Evolutionary conservation across 2,113 vertebrate genomes (phyloP).

Genomic region (Chamaea fasciata): DNA sequence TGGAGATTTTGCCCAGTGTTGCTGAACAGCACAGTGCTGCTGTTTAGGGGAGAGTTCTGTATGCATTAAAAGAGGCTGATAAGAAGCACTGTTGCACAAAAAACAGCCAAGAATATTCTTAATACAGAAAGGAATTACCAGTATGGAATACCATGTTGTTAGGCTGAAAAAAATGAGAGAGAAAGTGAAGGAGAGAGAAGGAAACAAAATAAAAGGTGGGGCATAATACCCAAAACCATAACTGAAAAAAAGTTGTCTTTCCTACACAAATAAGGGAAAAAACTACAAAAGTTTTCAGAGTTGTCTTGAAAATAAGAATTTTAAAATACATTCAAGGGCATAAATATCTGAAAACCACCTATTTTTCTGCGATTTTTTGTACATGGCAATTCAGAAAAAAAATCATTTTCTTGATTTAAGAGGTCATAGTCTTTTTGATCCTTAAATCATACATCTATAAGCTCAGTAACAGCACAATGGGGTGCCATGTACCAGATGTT

Average conservation of each 20-base stretch:
- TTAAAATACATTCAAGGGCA: neutral
- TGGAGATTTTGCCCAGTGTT: constrained; percentile 29
- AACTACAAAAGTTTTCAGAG: neutral
- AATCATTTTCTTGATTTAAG: neutral
- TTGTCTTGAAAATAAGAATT: neutral
- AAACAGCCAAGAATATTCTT: neutral
- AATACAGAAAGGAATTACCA: constrained; percentile 5
- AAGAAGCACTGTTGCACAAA: constrained; percentile 18
- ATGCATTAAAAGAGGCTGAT: neutral
- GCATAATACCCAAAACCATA: neutral
- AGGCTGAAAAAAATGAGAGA: neutral
- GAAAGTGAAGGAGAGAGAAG: rapidly evolving
- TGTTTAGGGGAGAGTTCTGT: constrained; percentile 11
- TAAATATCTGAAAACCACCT: neutral
- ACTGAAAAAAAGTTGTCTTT: neutral
- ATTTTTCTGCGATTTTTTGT: neutral
- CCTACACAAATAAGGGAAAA: neutral
- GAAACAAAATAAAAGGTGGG: neutral
- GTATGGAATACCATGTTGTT: neutral
- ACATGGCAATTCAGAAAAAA: neutral
- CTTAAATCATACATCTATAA: neutral
- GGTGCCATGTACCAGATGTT: constrained; percentile 35
- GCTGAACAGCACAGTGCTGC: neutral
- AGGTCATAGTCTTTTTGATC: constrained; percentile 1
- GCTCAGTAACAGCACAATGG: neutral